Evolutionary conservation across 2,888 invertebrate genomes (phyloP).

Genomic region (Diaprepes abbreviatus): DNA sequence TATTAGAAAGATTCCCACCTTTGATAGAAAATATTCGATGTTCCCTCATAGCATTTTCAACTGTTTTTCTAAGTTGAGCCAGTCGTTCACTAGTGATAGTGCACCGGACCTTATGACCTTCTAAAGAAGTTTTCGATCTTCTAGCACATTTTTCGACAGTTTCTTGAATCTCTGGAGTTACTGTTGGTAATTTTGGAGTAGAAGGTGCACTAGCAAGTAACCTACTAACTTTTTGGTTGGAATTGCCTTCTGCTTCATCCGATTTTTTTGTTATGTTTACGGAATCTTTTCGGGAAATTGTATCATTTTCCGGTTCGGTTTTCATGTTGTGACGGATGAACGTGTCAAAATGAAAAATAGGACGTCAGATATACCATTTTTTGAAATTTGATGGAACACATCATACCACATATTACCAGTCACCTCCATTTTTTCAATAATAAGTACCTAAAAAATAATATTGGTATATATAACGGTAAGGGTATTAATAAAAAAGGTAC

Average conservation of each 20-base stretch:
- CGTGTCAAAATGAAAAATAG: constrained; percentile 2
- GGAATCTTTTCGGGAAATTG: background rate
- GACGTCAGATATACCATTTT: background rate
- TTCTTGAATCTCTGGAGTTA: constrained; percentile 56
- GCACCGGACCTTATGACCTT: constrained; percentile 61
- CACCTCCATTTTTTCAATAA: constrained; percentile 13
- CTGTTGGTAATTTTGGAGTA: constrained; percentile 48
- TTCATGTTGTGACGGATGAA: constrained; percentile 17
- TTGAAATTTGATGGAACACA: background rate
- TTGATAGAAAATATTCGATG: constrained; percentile 77
- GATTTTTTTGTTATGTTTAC: background rate
- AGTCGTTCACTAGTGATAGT: constrained; percentile 78
- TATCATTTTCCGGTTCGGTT: constrained; percentile 6
- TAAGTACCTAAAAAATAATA: background rate
- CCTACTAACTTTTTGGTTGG: constrained; percentile 36
- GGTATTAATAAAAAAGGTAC: no score
- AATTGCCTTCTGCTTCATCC: background rate
- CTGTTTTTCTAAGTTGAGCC: constrained; percentile 75
- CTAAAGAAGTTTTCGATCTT: constrained; percentile 58
- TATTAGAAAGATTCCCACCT: no score
- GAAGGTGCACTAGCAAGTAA: constrained; percentile 54
- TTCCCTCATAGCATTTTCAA: constrained; percentile 76
- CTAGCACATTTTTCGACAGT: constrained; percentile 53
- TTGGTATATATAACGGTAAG: no score
- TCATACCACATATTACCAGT: constrained; percentile 9